Evolutionary conservation across 2,113 vertebrate species (phyloP).

Genomic region (Centropus bengalensis): DNA sequence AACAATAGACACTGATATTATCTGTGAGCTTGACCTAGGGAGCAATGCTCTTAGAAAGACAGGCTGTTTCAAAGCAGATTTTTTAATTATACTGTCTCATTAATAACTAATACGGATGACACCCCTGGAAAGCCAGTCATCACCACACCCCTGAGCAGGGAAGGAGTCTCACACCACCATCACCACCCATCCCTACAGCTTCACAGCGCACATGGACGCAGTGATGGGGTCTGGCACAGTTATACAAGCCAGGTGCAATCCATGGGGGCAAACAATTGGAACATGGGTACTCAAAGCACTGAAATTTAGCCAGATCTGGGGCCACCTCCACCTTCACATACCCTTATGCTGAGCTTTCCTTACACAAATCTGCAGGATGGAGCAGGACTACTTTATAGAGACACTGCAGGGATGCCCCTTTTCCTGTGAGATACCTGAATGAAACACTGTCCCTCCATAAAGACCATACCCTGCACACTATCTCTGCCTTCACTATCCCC

Average conservation of each 20-base stretch:
- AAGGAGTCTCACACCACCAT: rapidly evolving
- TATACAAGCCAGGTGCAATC: rapidly evolving
- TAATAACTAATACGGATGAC: rapidly evolving
- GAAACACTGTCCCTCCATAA: background rate
- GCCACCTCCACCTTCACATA: background rate
- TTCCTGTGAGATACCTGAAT: rapidly evolving
- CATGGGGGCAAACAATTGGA: background rate
- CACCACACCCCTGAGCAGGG: rapidly evolving
- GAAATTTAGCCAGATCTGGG: background rate
- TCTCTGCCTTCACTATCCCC: background rate
- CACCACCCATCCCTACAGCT: too few relatives aligned
- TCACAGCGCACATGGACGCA: rapidly evolving
- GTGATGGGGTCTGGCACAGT: rapidly evolving
- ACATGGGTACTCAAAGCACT: background rate
- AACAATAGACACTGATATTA: background rate
- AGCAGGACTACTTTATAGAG: background rate
- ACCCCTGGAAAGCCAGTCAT: background rate
- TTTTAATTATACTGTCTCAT: background rate
- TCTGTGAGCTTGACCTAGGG: background rate
- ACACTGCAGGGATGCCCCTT: background rate
- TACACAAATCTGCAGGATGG: rapidly evolving
- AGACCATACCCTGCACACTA: background rate
- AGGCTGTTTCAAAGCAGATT: background rate
- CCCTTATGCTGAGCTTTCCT: background rate
- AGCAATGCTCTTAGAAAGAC: slow-evolving; percentile 12